phyloP scores from a whole-genome alignment of 2,797 vertebrate species.

The Lycodopsis pacificus region DNA sequence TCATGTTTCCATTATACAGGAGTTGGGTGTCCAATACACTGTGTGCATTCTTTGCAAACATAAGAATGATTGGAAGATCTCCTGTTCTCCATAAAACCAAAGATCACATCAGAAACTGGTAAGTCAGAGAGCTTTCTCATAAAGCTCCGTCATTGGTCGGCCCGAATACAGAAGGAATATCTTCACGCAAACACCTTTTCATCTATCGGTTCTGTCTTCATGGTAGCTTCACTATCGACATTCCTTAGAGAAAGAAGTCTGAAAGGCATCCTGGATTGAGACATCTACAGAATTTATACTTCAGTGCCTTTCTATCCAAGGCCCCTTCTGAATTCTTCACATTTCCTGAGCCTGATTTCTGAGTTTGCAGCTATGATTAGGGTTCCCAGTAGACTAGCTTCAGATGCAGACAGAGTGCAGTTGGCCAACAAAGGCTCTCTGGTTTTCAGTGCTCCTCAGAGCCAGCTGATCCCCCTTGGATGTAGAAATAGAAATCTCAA shows the following conservation, averaged over 20 bases:
- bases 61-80: slow-evolving; percentile 3
- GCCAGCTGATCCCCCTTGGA: slow-evolving; percentile 67
- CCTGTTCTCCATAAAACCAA: background rate
- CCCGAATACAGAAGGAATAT: background rate
- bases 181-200: slow-evolving; percentile 2
- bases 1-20: background rate
- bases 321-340: slow-evolving; percentile 65
- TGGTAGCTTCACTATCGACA: background rate
- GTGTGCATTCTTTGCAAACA: too few species aligned
- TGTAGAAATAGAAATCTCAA: slow-evolving; percentile 73
- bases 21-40: background rate
- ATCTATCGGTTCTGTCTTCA: slow-evolving; percentile 7
- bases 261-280: slow-evolving; percentile 22
- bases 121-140: background rate
- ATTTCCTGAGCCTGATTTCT: slow-evolving; percentile 78
- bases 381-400: slow-evolving; percentile 72
- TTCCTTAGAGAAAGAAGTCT: slow-evolving; percentile 34
- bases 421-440: slow-evolving; percentile 57
- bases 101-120: background rate
- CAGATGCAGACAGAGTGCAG: slow-evolving; percentile 66
- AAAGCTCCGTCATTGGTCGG: background rate
- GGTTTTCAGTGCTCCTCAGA: slow-evolving; percentile 58
- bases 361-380: slow-evolving; percentile 79
- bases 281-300: slow-evolving; percentile 54
- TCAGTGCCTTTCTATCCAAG: slow-evolving; percentile 42